Base-by-base conservation (phyloP, 2,113 vertebrate species). In the Piprites chloris region DNA sequence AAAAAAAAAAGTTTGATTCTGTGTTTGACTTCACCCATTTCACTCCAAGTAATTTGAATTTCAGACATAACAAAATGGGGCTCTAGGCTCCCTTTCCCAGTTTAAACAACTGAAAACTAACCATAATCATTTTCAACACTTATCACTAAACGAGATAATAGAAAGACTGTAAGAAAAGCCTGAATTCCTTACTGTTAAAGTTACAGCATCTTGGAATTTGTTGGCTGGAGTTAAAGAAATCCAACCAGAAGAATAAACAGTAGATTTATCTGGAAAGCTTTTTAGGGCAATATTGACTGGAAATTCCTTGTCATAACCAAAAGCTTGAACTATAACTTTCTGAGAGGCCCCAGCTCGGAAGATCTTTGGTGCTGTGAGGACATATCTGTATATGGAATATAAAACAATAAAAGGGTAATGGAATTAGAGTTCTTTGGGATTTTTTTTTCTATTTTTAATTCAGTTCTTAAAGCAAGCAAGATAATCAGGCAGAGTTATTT, bases 241-340 rank as follows among this genome's bases (percentile, higher is more conserved):
- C 6, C 3, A 47, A 1, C 72, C 97, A 35, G 65, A 96, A 3
- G 97, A 97, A 55, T 97, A 97, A 84, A 33, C 80, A 7, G 95
- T 11, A 6, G 50, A 85, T 23, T 96, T 95, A 86, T 98, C 98
- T 63, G 99, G 98, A 53, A 97, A 99, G 71, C 98, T 99, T 95
- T 96, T 99, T 26, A 99, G 47, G 53, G 96, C 98, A 24, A 99
- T 59, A 2, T 65, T 91, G 55, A 98, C 97, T 6, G 26, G 82
- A 84, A 98, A 98, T 27, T 97, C 97, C 42, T 97, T 27, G 0
- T 97, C 69, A 22, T 98, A 98, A 24, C 98, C 98, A 93, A 99
- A 99, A 77, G 98, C 87, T 96, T 99, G 99, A 72, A 99, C 74
- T 26, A 99, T 92, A 21, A 99, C 98, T 17, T 95, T 98, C 94